phyloP scores from a whole-genome alignment of 2,888 invertebrate genomes.

The Ditylenchus weischeri region DNA sequence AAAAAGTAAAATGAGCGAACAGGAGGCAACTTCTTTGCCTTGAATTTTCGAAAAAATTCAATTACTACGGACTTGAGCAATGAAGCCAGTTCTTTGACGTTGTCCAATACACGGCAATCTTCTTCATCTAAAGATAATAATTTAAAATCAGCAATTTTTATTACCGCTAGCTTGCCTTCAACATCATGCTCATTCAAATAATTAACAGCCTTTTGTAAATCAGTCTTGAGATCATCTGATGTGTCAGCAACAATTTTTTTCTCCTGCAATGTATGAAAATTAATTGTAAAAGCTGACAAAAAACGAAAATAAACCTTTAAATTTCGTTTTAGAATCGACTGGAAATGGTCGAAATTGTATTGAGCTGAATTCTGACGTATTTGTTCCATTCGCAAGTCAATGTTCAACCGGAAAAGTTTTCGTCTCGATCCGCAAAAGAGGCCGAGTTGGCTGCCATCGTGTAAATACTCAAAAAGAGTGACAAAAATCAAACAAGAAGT shows the following conservation, averaged over 20 bases:
- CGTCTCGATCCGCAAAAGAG: conserved; percentile 3
- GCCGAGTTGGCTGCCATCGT: neutral
- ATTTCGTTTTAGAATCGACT: conserved; percentile 12
- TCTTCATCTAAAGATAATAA: too few species aligned
- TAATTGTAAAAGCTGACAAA: neutral
- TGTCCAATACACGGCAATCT: too few species aligned
- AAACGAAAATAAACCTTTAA: conserved; percentile 1
- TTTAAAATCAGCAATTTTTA: too few species aligned
- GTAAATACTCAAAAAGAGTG: too few species aligned
- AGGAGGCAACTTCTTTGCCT: too few species aligned
- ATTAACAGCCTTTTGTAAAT: neutral
- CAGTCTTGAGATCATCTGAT: neutral
- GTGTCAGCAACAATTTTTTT: conserved; percentile 2
- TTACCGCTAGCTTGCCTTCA: too few species aligned
- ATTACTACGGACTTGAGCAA: too few species aligned
- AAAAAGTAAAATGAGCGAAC: too few species aligned
- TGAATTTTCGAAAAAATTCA: too few species aligned
- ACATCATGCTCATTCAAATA: too few species aligned
- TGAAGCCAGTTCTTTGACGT: too few species aligned
- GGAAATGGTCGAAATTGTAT: conserved; percentile 19
- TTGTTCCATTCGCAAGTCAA: conserved; percentile 10
- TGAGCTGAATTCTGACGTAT: conserved; percentile 11
- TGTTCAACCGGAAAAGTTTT: conserved; percentile 3
- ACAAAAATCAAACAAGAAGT: too few species aligned
- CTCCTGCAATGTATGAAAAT: neutral